phyloP scores from a whole-genome alignment of 2,888 invertebrate genomes.

The Syrphus vitripennis region DNA sequence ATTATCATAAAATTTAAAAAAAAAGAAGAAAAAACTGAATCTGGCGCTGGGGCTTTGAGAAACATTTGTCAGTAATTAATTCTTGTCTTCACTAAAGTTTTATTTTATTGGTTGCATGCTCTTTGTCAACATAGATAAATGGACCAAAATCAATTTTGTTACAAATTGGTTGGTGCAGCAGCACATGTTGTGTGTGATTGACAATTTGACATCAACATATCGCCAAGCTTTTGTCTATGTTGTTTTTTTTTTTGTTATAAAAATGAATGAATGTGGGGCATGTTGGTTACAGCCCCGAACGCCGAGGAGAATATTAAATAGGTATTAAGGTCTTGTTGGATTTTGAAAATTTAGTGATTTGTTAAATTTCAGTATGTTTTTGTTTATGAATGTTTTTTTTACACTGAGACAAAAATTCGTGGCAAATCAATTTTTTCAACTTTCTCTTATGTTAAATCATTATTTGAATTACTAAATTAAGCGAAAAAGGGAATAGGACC shows the following conservation, averaged over 20 bases:
- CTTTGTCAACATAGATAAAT: slow-evolving; percentile 48
- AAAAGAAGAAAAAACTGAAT: slow-evolving; percentile 5
- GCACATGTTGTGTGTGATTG: slow-evolving; percentile 45
- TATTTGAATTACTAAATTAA: too few relatives aligned
- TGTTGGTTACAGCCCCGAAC: too few relatives aligned
- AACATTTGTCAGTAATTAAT: slow-evolving; percentile 68
- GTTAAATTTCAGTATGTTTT: background rate
- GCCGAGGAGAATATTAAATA: slow-evolving; percentile 16
- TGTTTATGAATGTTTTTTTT: background rate
- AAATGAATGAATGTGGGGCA: slow-evolving; percentile 32
- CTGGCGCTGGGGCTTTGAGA: background rate
- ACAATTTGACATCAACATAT: slow-evolving; percentile 59
- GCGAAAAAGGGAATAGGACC: too few relatives aligned
- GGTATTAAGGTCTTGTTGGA: background rate
- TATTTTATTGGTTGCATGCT: slow-evolving; percentile 8
- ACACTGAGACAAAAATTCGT: background rate
- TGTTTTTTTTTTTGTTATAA: slow-evolving; percentile 10
- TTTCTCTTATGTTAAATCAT: too few relatives aligned
- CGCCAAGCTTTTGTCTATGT: slow-evolving; percentile 28
- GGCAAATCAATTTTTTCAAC: background rate
- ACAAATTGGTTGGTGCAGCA: slow-evolving; percentile 45
- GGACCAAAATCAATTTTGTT: slow-evolving; percentile 38
- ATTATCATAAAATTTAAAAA: slow-evolving; percentile 4
- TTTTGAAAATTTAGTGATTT: background rate
- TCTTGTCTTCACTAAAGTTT: slow-evolving; percentile 43